Evolutionary conservation across 2,888 invertebrate species (phyloP).

Genomic region (Tupiocoris notatus): DNA sequence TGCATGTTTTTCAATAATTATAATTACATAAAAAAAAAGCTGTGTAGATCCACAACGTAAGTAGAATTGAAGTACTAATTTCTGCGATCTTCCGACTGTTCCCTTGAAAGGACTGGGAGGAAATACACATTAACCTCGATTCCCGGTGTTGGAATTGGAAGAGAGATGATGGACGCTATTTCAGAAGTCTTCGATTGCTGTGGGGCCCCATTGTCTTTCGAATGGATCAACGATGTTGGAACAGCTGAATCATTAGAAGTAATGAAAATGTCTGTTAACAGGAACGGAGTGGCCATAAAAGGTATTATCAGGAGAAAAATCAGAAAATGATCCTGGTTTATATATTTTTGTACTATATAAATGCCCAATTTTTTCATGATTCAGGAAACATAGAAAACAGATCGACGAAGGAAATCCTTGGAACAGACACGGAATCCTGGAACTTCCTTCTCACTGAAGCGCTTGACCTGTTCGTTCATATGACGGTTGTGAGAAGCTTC

Average conservation of each 20-base stretch:
- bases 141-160: slow-evolving; percentile 34
- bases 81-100: too few relatives aligned
- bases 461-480: slow-evolving; percentile 23
- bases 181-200: slow-evolving; percentile 28
- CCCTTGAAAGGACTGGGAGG: slow-evolving; percentile 19
- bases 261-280: slow-evolving; percentile 20
- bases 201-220: slow-evolving; percentile 22
- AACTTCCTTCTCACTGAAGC: slow-evolving; percentile 16
- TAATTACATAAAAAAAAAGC: too few relatives aligned
- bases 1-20: not conserved
- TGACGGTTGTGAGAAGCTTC: slow-evolving; percentile 15
- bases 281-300: slow-evolving; percentile 34
- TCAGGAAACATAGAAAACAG: slow-evolving; percentile 17
- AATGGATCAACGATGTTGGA: slow-evolving; percentile 20
- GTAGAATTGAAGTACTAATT: too few relatives aligned
- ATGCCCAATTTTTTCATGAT: not conserved
- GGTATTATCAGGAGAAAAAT: slow-evolving; percentile 1
- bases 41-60: too few relatives aligned
- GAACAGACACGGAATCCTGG: slow-evolving; percentile 16
- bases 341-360: not conserved
- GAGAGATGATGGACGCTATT: slow-evolving; percentile 24
- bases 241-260: slow-evolving; percentile 12
- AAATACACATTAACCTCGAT: slow-evolving; percentile 18
- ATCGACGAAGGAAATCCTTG: slow-evolving; percentile 16
- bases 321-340: not conserved